Base-by-base conservation (phyloP, 2,113 vertebrate species). In the Cyprinodon variegatus region DNA sequence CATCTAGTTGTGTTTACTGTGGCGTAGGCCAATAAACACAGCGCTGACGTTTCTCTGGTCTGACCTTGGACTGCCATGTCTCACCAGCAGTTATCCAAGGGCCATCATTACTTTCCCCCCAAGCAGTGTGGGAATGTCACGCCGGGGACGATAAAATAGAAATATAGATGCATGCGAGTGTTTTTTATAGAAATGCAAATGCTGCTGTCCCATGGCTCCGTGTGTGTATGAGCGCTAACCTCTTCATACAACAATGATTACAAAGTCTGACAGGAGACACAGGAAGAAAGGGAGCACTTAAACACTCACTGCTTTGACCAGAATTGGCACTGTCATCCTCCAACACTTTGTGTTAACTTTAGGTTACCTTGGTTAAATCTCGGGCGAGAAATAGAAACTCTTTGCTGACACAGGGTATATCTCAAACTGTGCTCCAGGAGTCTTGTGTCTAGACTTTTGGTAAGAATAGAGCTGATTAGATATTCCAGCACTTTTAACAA, bases 171-270 rank as follows among this genome's bases (percentile, higher is more conserved):
- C 79, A 65, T 80, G 83, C 83, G 74, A 81, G 77, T 74, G 64
- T 71, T 86, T 88, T 92, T 93, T 92, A 85, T 91, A 90, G 89
- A 89, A 88, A 90, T 87, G 77, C 83, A 89, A 91, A 91, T 86
- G 75, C 11, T 37, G 83, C 83, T 82, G 83, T 81, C 85, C 77
- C 65, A 83, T 10, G 70, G 61, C 84, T 76, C 41, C 29, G 62
- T 68, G 65, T 9, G 17, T 17, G 17, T 20, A 15, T 50, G 12
- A 41, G 17, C 15, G 0, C 83, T 88, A 81, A 85, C 89, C 63
- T 68, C 79, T 22, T 83, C 77, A 65, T 88, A 65, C 82, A 88
- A 92, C 91, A 90, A 89, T 90, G 88, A 92, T 92, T 93, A 92
- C 82, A 89, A 89, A 90, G 93, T 92, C 87, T 87, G 84, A 88